These are phyloP conservation scores for Spheniscus mendiculus DNA, from an alignment of 2,113 vertebrate genomes.

Conservation along the genomic window DNA sequence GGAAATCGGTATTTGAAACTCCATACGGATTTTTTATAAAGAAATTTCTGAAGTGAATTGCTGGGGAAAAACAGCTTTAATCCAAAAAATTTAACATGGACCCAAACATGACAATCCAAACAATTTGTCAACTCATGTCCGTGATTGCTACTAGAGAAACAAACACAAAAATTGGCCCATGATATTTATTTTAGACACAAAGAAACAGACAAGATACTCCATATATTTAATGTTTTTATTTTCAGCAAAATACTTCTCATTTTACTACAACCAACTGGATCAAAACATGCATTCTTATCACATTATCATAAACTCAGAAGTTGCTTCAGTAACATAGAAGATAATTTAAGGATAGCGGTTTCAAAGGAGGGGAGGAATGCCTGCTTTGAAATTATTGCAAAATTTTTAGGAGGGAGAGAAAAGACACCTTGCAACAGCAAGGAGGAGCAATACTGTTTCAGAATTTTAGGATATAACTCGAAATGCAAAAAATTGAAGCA, in stretches of 20 bases:
- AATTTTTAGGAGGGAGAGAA: background rate
- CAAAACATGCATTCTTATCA: background rate
- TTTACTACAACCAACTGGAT: background rate
- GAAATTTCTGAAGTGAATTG: background rate
- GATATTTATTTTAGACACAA: background rate
- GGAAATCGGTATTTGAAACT: background rate
- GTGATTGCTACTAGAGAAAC: background rate
- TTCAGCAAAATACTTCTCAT: background rate
- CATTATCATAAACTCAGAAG: background rate
- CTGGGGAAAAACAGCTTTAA: background rate
- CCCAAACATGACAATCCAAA: background rate
- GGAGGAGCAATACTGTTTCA: background rate
- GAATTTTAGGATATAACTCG: background rate
- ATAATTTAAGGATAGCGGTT: background rate
- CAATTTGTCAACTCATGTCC: background rate
- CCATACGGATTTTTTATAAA: background rate
- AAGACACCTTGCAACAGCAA: background rate
- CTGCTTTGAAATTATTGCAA: background rate
- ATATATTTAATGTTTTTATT: slow-evolving; percentile 15
- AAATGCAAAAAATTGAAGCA: background rate
- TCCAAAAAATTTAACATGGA: background rate
- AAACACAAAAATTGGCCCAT: background rate
- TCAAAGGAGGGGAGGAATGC: background rate
- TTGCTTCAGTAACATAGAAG: background rate
- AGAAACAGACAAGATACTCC: background rate